Base-by-base conservation (phyloP, 2,888 invertebrate species). In the Campoletis raptor region DNA sequence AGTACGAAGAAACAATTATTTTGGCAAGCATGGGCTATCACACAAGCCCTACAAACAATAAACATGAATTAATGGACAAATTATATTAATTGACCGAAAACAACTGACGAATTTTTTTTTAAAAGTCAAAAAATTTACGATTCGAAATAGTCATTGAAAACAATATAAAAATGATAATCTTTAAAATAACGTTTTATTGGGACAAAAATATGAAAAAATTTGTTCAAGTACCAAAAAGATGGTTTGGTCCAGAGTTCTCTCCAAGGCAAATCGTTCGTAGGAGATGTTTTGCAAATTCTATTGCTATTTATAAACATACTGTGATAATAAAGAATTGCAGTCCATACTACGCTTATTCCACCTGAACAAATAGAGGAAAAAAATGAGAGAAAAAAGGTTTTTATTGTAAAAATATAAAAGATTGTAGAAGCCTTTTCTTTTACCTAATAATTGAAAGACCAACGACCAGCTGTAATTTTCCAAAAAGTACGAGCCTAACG, bases 1-100 rank as follows among this genome's bases (percentile, higher is more conserved):
- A 97, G 93, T 70, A 97, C 96, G 93, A 96, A 97, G 92, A 96
- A 97, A 89, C 96, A 96, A 93, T 97, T 96, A 93, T 96, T 97
- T 92, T 97, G 96, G 91, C 96, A 96, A 88, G 97, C 96, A 92
- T 97, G 97, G 69, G 96, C 96, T 86, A 96, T 92, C 7, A 97
- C 95, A 86, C 96, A 96, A n/a, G 97, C 96, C 96, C 96, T 96
- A 92, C 76, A 92, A 90, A 30, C 12, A 5, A 57, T 12, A 57
- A 57, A 30, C 10, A 12, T 57, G 24, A 12, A n/a, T 24, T 30
- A 30, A 30, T 52, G 5, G 18, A 0, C 48, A 5, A n/a, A 18
- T 18, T 52, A 3, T 8, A 24, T 24, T 15, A 73, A 67, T 67
- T 36, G 30, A 2, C 15, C 12, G 52, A 52, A 40, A 61, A 64